These are phyloP conservation scores for Scolopax mira DNA, from an alignment of 2,113 vertebrate species.

Conservation along the genomic window DNA sequence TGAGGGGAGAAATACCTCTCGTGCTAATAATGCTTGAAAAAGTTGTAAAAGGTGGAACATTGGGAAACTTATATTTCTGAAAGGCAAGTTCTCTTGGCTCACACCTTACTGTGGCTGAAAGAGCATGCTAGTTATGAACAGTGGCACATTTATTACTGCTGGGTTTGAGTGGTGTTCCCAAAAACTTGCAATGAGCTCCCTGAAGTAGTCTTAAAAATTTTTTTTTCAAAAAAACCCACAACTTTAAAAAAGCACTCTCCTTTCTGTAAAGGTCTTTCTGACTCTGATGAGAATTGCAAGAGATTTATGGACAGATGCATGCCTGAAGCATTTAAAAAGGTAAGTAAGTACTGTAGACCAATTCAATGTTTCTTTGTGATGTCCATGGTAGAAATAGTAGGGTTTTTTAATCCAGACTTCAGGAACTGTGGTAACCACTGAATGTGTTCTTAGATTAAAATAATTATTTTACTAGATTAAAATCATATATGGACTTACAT, in stretches of 20 bases:
- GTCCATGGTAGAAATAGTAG: neutral
- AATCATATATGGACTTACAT: neutral
- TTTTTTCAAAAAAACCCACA: too few relatives aligned
- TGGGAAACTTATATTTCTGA: neutral
- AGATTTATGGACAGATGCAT: constrained; percentile 97
- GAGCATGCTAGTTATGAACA: neutral
- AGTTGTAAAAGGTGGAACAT: neutral
- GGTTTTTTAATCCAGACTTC: neutral
- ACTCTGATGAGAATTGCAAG: constrained; percentile 98
- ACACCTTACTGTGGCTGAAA: neutral
- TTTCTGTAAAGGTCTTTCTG: constrained; percentile 86
- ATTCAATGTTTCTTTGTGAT: neutral
- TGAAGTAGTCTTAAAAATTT: neutral
- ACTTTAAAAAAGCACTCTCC: neutral
- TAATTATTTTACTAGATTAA: neutral
- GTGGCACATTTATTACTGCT: neutral
- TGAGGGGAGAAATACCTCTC: neutral
- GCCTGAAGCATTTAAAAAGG: constrained; percentile 99
- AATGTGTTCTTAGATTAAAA: neutral
- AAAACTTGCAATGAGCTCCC: neutral
- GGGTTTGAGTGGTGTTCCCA: neutral
- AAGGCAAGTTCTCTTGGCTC: neutral
- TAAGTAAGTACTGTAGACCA: constrained; percentile 42
- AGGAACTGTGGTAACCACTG: neutral
- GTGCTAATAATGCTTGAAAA: neutral